Base-by-base conservation (phyloP, 2,888 invertebrate genomes). In the Microplitis deprimator region DNA sequence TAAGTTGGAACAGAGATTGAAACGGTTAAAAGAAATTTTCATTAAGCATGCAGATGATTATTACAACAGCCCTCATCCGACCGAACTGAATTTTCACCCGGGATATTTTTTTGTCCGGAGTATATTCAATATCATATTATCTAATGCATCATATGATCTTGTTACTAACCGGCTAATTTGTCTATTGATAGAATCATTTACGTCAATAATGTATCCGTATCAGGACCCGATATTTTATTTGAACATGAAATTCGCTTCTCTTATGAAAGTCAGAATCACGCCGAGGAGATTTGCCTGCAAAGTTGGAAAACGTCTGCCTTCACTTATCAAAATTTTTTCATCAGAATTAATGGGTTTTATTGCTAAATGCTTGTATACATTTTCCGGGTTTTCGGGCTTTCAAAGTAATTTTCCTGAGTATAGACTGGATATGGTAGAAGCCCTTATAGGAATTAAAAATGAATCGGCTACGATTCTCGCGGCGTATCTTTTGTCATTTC, bases 211-310 rank as follows among this genome's bases (percentile, higher is more conserved):
- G 1, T 59, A 20, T 1, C 86, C 87, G 0, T 29, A 73, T 13
- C 77, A 81, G 68, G 83, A 82, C 29, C 74, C 80, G 0, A 60
- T 5, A 0, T 78, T 83, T 3, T 87, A 81, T 40, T 67, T 84
- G 6, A 0, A 40, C n/a, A 70, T 86, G 40, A 17, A 64, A 1
- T 83, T 73, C 69, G 68, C 5, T 75, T 68, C 68, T 40, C 6
- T 68, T 1, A 8, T 41, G 10, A 7, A 41, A 41, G 41, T 8
- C 6, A 2, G 20, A 5, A 40, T 61, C 5, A 20, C 76, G 0
- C 7, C 68, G 17, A 40, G 17, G 6, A 68, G 76, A 1, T 77
- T 82, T 17, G 81, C 77, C 4, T 17, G 10, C 1, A 72, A 20
- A 16, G 72, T 84, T 16, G 61, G n/a, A 0, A n/a, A 73, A 6